Conservation (phyloP, 64 coral and sea anemone genomes). For the Montipora efflorescens region DNA sequence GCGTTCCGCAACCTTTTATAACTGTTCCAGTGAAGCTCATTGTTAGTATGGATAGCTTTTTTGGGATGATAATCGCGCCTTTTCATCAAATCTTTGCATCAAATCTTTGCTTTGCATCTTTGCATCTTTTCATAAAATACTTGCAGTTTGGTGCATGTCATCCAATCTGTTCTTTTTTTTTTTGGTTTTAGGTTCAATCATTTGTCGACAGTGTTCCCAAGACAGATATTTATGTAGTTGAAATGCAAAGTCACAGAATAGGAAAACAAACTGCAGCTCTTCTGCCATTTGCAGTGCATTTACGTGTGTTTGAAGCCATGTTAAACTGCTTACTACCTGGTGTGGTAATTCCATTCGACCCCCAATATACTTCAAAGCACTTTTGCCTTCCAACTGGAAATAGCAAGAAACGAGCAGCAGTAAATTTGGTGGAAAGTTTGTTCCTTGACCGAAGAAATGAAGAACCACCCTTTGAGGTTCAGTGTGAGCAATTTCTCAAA, state of each 20-base stretch:
- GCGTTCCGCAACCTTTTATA: no score
- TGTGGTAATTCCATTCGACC: constrained; percentile 80
- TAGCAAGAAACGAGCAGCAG: constrained; percentile 80
- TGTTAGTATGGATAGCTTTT: no score
- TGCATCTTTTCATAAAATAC: no score
- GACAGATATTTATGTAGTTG: constrained; percentile 83
- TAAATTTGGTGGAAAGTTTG: constrained; percentile 85
- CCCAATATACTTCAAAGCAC: constrained; percentile 81
- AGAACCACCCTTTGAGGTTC: constrained; percentile 70
- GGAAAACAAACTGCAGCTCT: constrained; percentile 82
- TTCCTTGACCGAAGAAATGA: constrained; percentile 85
- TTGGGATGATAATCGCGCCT: no score
- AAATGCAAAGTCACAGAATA: constrained; percentile 97
- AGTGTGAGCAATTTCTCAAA: constrained; percentile 89
- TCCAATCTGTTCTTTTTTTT: background rate
- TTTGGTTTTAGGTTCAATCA: constrained; percentile 70
- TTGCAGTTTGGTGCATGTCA: background rate
- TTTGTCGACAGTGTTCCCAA: constrained; percentile 83
- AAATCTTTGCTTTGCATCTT: no score
- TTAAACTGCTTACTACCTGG: constrained; percentile 79
- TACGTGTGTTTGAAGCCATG: constrained; percentile 94
- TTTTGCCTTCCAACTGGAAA: constrained; percentile 83
- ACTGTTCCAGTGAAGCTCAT: no score
- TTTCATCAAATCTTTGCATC: no score
- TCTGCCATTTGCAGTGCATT: constrained; percentile 94